Evolutionary conservation across 2,888 invertebrate species (phyloP).

Genomic region (Erpobdella octoculata): DNA sequence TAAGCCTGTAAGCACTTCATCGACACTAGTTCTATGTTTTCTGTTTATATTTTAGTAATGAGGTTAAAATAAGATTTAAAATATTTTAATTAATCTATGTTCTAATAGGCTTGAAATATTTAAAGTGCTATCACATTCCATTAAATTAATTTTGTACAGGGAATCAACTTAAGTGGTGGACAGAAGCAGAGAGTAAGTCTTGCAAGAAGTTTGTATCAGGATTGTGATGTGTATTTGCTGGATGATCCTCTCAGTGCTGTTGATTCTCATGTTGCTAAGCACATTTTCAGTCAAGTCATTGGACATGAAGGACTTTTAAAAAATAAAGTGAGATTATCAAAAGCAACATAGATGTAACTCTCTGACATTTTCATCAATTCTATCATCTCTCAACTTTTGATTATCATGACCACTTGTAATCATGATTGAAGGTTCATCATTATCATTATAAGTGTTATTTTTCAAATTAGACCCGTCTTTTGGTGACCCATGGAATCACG

Average conservation of each 20-base stretch:
- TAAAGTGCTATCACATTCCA: too few relatives aligned
- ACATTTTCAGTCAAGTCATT: constrained; percentile 87
- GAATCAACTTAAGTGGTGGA: constrained; percentile 51
- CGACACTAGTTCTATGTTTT: too few relatives aligned
- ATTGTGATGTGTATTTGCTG: constrained; percentile 66
- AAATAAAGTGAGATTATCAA: constrained; percentile 49
- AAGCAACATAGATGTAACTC: too few relatives aligned
- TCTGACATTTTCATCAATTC: too few relatives aligned
- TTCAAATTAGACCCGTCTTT: constrained; percentile 64
- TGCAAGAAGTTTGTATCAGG: constrained; percentile 50
- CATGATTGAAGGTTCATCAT: too few relatives aligned
- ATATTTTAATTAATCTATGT: too few relatives aligned
- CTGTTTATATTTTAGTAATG: neutral
- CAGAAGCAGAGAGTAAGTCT: constrained; percentile 52
- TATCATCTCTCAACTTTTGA: too few relatives aligned
- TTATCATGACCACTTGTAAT: too few relatives aligned
- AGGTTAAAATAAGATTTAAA: neutral
- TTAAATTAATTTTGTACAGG: constrained; percentile 46
- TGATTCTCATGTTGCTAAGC: constrained; percentile 92
- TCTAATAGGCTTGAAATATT: too few relatives aligned
- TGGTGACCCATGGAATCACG: constrained; percentile 90
- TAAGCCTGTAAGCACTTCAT: too few relatives aligned
- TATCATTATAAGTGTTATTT: too few relatives aligned
- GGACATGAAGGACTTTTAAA: constrained; percentile 62
- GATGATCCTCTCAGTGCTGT: constrained; percentile 93